Evolutionary conservation across 1,140 invertebrate genomes (phyloP), one percentile per base, ranked within the genome.

Genomic region (Aphelinus atriplicis): DNA sequence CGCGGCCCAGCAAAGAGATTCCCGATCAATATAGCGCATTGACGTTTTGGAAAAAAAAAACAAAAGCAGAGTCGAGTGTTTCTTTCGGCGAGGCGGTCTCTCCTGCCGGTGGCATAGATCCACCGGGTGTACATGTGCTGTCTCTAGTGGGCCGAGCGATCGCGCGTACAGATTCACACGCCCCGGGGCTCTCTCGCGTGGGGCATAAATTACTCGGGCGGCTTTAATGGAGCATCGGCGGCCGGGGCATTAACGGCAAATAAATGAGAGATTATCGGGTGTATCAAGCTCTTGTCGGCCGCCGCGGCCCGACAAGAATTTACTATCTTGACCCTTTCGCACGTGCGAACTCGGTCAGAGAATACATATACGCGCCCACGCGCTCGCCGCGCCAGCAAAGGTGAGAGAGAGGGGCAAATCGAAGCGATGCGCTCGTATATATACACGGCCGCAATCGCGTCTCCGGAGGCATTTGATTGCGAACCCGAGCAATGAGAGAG

Each of bases 251-350:
- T 80, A 78, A 78, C 75, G 76, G 70, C 60, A 76, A 78, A 78
- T 75, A 79, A 78, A 79, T 71, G 73, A 76, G 58, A 75, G 75
- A 77, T 76, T 73, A 77, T 78, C 75, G 66, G 61, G 47, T 26
- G 26, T 62, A 68, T 63, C 60, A 65, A 62, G 48, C 57, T 62
- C 42, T 45, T 55, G 68, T 62, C 26, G 46, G 9, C 5, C 7
- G 53, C 45, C 7, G 7, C 53, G 26, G 0, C 53, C 1, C 45
- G 9, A 72, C 50, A 62, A 72, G 70, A 72, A 72, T 72, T 72
- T 72, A 72, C 70, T 65, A 72, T 26, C 63, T 73, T 73, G 53
- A 60, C 47, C 46, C 71, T 66, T 73, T 60, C 63, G 43, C 42
- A 55, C 56, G 64, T 61, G 46, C 43, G 48, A 57, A 57, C 55